phyloP scores from a whole-genome alignment of 92 coral and sea anemone species.

The Bergia puertoricense region DNA sequence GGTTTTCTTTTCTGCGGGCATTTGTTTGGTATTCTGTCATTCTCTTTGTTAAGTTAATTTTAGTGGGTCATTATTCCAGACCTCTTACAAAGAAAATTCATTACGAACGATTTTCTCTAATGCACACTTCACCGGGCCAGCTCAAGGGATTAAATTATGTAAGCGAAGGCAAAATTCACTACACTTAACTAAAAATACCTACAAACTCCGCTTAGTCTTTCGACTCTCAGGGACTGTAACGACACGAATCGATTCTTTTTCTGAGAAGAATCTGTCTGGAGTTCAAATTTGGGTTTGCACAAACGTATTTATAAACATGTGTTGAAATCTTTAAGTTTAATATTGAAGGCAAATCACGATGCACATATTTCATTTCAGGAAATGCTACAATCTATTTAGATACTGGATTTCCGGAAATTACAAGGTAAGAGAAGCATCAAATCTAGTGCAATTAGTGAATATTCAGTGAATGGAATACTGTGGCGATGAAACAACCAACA shows the following conservation, averaged over 20 bases:
- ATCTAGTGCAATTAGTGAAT: slow-evolving; percentile 17
- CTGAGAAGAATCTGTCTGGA: not conserved
- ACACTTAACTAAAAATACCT: not conserved
- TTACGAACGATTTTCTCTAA: slow-evolving; percentile 28
- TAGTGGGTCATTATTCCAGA: slow-evolving; percentile 2
- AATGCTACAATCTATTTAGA: slow-evolving; percentile 51
- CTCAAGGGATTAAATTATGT: slow-evolving; percentile 25
- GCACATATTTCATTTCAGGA: slow-evolving; percentile 53
- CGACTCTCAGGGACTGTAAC: not conserved
- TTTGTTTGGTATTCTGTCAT: slow-evolving; percentile 14
- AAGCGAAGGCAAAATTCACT: not conserved
- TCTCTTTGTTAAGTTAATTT: slow-evolving; percentile 23
- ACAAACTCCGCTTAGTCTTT: not conserved
- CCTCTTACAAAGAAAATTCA: slow-evolving; percentile 37
- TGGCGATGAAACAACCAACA: not conserved
- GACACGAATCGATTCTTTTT: not conserved
- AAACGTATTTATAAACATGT: slow-evolving; percentile 8
- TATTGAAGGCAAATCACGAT: slow-evolving; percentile 6
- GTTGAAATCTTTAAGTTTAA: slow-evolving; percentile 15
- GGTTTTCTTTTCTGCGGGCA: slow-evolving; percentile 28
- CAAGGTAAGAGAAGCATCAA: not conserved
- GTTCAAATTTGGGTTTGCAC: not conserved
- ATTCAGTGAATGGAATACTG: not conserved
- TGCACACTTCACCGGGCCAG: slow-evolving; percentile 21
- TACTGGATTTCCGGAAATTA: slow-evolving; percentile 52